Percentiles rank a stretch among this genome's conserved stretches.
These are phyloP conservation scores for Paracanthobrama guichenoti DNA, from an alignment of 2,113 vertebrate genomes.

Conservation along the genomic window DNA sequence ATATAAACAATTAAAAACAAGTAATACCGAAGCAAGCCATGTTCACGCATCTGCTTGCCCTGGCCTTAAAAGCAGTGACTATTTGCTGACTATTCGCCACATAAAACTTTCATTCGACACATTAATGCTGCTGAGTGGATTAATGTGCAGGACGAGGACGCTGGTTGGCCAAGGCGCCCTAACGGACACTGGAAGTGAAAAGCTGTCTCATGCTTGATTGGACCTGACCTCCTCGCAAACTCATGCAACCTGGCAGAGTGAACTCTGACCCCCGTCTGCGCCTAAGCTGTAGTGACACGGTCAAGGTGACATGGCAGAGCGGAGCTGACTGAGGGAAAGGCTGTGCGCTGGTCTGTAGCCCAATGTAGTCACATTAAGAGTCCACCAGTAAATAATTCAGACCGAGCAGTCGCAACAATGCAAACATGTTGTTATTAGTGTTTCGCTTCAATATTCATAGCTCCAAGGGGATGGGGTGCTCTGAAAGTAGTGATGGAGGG, in stretches of 20 bases:
- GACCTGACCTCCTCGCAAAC: background rate
- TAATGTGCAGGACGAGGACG: constrained; percentile 38
- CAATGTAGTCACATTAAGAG: constrained; percentile 33
- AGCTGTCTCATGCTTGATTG: constrained; percentile 55
- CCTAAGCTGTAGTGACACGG: constrained; percentile 49
- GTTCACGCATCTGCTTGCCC: constrained; percentile 32
- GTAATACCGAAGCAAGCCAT: background rate
- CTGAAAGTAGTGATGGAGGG: background rate
- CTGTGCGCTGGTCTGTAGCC: background rate
- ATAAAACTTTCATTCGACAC: constrained; percentile 44
- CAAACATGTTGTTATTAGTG: constrained; percentile 56
- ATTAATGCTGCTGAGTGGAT: constrained; percentile 50
- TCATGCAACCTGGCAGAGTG: constrained; percentile 45
- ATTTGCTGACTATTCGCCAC: constrained; percentile 28
- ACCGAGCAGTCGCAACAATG: constrained; percentile 48
- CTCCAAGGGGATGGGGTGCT: background rate
- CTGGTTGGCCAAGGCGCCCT: constrained; percentile 25
- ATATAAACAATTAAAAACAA: background rate
- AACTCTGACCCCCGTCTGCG: constrained; percentile 45
- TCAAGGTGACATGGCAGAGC: constrained; percentile 39
- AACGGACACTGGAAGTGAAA: constrained; percentile 51
- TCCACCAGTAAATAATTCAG: constrained; percentile 51
- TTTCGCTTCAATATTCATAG: constrained; percentile 48
- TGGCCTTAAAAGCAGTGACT: constrained; percentile 29
- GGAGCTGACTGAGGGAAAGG: constrained; percentile 43